Conservation (phyloP, 2,888 invertebrate genomes). For the Sphaerophoria rueppellii region DNA sequence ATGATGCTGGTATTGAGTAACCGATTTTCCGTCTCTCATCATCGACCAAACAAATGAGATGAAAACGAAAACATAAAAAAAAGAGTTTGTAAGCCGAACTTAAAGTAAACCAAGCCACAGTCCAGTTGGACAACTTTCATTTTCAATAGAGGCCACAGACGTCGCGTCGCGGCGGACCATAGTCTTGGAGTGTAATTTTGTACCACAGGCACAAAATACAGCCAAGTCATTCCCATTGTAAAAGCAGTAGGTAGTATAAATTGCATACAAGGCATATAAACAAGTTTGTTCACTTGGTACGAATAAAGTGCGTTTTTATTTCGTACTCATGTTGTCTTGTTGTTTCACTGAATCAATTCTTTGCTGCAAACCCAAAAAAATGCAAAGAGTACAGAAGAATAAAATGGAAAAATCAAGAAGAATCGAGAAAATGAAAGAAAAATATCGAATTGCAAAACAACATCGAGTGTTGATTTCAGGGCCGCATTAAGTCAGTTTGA, state of each 20-base stretch:
- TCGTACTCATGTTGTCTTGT: constrained; percentile 13
- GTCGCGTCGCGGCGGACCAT: not conserved
- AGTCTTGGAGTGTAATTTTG: constrained; percentile 40
- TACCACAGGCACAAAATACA: not conserved
- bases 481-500: not conserved
- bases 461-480: not conserved
- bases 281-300: not conserved
- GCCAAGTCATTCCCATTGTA: not conserved
- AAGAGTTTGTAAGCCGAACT: constrained; percentile 23
- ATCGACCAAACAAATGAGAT: constrained; percentile 8
- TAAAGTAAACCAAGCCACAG: constrained; percentile 58
- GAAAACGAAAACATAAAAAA: not conserved
- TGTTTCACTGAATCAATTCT: constrained; percentile 9
- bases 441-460: constrained; percentile 53
- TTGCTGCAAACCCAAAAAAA: not conserved
- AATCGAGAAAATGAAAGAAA: constrained; percentile 17
- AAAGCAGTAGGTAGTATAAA: not conserved
- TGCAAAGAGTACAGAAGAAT: not conserved
- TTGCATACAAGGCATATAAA: not conserved
- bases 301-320: constrained; percentile 49
- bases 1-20: constrained; percentile 57
- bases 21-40: constrained; percentile 48
- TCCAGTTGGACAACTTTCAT: constrained; percentile 70
- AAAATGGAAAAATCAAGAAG: constrained; percentile 15
- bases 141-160: constrained; percentile 60